Conservation (phyloP, 53 echinoderm and acorn worm species). For the Arbacia lixula region DNA sequence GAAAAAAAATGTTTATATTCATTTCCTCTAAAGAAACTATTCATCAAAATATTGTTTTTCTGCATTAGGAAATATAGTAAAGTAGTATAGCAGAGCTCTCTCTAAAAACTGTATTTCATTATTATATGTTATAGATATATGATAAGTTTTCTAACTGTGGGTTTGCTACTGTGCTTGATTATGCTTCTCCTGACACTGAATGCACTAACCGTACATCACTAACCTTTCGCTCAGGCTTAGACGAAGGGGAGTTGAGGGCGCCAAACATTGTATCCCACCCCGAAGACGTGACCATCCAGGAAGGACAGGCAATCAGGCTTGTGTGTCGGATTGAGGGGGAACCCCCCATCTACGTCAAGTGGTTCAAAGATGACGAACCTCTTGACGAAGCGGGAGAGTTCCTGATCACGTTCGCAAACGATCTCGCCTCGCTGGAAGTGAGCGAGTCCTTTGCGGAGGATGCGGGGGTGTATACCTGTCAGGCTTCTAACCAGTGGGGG, state of each 20-base stretch:
- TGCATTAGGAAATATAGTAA: too few species aligned
- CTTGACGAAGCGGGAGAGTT: slow-evolving; percentile 71
- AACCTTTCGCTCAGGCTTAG: slow-evolving; percentile 21
- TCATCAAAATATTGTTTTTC: too few species aligned
- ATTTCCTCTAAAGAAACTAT: too few species aligned
- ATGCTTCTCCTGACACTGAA: not conserved
- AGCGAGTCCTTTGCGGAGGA: slow-evolving; percentile 70
- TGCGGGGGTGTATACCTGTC: slow-evolving; percentile 82
- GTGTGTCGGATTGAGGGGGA: slow-evolving; percentile 67
- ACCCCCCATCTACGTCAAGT: slow-evolving; percentile 68
- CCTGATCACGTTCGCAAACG: slow-evolving; percentile 72
- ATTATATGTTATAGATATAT: too few species aligned
- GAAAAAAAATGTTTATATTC: too few species aligned
- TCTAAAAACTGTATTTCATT: too few species aligned
- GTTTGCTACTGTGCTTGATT: not conserved
- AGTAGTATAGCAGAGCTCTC: too few species aligned
- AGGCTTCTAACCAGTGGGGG: slow-evolving; percentile 72
- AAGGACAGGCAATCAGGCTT: slow-evolving; percentile 65
- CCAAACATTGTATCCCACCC: slow-evolving; percentile 36
- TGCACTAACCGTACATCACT: slow-evolving; percentile 3
- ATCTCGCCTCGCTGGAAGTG: slow-evolving; percentile 72
- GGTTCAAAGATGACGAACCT: slow-evolving; percentile 85
- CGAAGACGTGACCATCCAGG: slow-evolving; percentile 45
- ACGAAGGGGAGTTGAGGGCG: slow-evolving; percentile 31
- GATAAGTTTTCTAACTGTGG: slow-evolving; percentile 1